Percentiles rank a stretch among this genome's conserved stretches.
Conservation (phyloP, 2,113 vertebrate species). For the Nannospalax galili region DNA sequence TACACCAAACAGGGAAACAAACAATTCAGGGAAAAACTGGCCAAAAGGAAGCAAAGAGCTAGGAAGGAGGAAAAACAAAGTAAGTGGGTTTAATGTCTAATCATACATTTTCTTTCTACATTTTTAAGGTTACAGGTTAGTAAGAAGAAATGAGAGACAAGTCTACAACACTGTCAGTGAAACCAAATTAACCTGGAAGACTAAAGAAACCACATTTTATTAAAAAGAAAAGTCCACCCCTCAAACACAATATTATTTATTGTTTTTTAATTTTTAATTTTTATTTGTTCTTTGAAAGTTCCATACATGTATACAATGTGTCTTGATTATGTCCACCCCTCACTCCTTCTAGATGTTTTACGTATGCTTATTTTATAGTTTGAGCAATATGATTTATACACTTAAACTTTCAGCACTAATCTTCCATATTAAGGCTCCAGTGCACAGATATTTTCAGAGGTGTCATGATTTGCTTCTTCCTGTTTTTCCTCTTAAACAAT, state of each 20-base stretch:
- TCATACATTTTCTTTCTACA: fast-evolving
- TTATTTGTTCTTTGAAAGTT: background rate
- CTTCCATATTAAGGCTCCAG: background rate
- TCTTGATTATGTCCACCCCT: background rate
- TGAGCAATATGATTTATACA: background rate
- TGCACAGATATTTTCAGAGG: background rate
- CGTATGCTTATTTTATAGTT: background rate
- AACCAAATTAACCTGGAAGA: background rate
- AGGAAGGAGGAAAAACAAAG: background rate
- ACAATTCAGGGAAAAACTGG: background rate
- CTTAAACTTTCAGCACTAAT: background rate
- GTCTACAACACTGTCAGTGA: background rate
- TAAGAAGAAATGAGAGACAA: background rate
- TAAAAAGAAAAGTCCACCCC: background rate
- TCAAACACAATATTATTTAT: background rate
- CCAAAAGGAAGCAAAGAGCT: background rate
- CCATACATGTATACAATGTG: background rate
- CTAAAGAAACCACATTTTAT: background rate
- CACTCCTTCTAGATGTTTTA: background rate
- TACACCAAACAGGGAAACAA: background rate
- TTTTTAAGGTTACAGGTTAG: background rate
- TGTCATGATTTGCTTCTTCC: background rate
- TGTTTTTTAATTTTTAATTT: background rate
- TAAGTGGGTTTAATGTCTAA: background rate
- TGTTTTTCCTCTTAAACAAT: background rate